phyloP scores from a whole-genome alignment of 2,888 invertebrate genomes.

The Galerucella pusilla region DNA sequence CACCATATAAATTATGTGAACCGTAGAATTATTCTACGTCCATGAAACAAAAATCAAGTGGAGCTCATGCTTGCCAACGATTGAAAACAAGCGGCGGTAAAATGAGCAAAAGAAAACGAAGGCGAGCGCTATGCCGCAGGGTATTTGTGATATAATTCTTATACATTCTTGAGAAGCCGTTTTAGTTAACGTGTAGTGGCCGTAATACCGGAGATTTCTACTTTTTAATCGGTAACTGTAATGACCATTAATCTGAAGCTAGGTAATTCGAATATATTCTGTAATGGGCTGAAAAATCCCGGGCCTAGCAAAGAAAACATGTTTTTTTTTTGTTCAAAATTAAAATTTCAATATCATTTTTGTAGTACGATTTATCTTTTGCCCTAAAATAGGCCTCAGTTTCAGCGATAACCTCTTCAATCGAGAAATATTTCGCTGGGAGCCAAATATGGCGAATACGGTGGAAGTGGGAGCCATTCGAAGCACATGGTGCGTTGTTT shows the following conservation, averaged over 20 bases:
- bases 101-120: slow-evolving; percentile 11
- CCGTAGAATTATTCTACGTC: not conserved
- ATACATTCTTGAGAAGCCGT: slow-evolving; percentile 21
- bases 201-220: slow-evolving; percentile 2
- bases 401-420: no score
- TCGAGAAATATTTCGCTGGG: not conserved
- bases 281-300: no score
- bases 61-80: not conserved
- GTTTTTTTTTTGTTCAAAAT: no score
- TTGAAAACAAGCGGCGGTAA: slow-evolving; percentile 8
- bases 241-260: not conserved
- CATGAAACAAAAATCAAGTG: not conserved
- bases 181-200: slow-evolving; percentile 6
- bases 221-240: slow-evolving; percentile 4
- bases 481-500: no score
- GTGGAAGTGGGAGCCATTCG: no score
- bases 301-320: no score
- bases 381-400: no score
- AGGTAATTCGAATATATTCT: not conserved
- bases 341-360: no score
- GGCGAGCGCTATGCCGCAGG: slow-evolving; percentile 21
- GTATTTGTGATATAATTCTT: slow-evolving; percentile 24
- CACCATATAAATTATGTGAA: slow-evolving; percentile 3
- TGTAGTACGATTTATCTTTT: no score
- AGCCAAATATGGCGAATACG: no score